Conservation (phyloP, 2,888 invertebrate genomes). For the Thalpophila matura region DNA sequence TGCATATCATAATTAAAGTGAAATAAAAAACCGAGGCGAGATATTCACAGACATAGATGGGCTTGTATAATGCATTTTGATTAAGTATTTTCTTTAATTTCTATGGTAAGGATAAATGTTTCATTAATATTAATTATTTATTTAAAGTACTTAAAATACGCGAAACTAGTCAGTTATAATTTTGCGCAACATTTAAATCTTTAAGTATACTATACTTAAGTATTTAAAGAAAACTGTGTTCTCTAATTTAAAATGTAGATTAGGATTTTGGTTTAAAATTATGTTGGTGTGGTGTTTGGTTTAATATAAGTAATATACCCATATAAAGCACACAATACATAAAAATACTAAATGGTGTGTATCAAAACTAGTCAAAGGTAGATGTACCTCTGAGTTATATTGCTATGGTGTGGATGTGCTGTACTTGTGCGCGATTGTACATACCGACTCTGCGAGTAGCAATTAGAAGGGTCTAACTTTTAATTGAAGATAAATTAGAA, state of each 20-base stretch:
- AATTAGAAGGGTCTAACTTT: conserved; percentile 48
- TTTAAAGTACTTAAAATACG: conserved; percentile 91
- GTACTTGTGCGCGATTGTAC: conserved; percentile 71
- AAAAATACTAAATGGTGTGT: conserved; percentile 82
- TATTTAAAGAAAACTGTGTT: conserved; percentile 88
- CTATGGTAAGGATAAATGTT: conserved; percentile 88
- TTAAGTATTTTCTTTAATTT: conserved; percentile 80
- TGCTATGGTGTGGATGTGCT: conserved; percentile 70
- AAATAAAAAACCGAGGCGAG: conserved; percentile 70
- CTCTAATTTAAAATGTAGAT: conserved; percentile 87
- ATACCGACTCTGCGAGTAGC: conserved; percentile 49
- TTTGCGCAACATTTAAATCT: conserved; percentile 90
- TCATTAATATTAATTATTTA: conserved; percentile 88
- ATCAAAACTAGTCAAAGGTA: conserved; percentile 88
- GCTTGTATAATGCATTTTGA: conserved; percentile 87
- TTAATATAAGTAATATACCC: conserved; percentile 83
- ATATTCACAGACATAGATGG: conserved; percentile 77
- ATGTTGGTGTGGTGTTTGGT: conserved; percentile 90
- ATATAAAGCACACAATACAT: conserved; percentile 77
- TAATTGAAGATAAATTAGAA: conserved; percentile 55
- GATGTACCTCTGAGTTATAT: conserved; percentile 79
- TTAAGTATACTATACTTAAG: conserved; percentile 84
- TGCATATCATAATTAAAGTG: conserved; percentile 86
- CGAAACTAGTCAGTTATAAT: conserved; percentile 91
- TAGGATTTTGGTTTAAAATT: conserved; percentile 88